Evolutionary conservation across 2,113 vertebrate species (phyloP).

Genomic region (Thalassoma bifasciatum): DNA sequence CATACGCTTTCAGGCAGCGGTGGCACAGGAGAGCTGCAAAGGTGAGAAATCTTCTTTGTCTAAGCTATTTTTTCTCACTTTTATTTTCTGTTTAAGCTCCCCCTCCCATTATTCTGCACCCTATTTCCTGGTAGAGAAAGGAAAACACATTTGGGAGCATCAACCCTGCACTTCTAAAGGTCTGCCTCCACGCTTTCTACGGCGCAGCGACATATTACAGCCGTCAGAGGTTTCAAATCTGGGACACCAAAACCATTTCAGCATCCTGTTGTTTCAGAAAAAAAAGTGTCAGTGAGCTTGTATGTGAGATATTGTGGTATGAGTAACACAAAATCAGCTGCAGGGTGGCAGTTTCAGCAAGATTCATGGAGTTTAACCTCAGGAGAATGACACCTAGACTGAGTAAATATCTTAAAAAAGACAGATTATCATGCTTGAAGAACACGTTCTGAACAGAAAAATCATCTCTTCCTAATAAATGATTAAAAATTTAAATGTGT

Average conservation of each 20-base stretch:
- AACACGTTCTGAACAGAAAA: neutral
- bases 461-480: neutral
- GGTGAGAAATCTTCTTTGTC: conserved; percentile 35
- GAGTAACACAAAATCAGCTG: conserved; percentile 10
- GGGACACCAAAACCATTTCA: conserved; percentile 46
- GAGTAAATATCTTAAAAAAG: neutral
- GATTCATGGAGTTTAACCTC: neutral
- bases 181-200: conserved; percentile 26
- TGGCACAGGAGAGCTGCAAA: conserved; percentile 6
- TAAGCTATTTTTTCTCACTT: conserved; percentile 23
- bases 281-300: neutral
- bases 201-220: conserved; percentile 2
- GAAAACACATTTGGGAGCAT: conserved; percentile 47
- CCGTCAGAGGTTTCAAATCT: conserved; percentile 26
- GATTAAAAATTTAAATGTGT: neutral
- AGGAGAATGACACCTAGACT: neutral
- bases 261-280: conserved; percentile 18
- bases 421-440: neutral
- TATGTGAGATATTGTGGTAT: neutral
- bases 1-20: conserved; percentile 22
- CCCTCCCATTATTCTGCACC: conserved; percentile 28
- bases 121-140: conserved; percentile 54
- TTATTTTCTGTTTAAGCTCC: conserved; percentile 24
- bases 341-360: neutral
- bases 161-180: conserved; percentile 19